A percentile compares a stretch with the other conserved stretches of the same genome.
These are phyloP conservation scores for Cerastis rubricosa DNA, from an alignment of 2,888 invertebrate species.

Conservation along the genomic window DNA sequence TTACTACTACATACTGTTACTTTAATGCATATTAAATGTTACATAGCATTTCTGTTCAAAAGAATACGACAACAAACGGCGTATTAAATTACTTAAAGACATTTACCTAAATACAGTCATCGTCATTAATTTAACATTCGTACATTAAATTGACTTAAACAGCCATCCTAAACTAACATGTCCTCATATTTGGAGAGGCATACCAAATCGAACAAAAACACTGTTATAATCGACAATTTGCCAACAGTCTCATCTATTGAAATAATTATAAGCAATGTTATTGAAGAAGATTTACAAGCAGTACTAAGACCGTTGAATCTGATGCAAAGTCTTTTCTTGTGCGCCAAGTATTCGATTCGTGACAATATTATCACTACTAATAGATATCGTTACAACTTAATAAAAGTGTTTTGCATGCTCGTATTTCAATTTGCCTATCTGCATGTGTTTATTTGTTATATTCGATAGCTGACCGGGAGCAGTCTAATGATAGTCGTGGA, in stretches of 20 bases:
- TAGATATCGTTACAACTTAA: slow-evolving; percentile 5
- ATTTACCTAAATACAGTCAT: background rate
- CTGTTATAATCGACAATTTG: background rate
- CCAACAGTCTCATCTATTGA: no score
- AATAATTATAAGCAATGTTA: background rate
- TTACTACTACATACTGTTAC: background rate
- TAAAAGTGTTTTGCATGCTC: slow-evolving; percentile 8
- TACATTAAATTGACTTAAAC: background rate
- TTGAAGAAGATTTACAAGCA: background rate
- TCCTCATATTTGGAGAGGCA: background rate
- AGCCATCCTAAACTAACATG: background rate
- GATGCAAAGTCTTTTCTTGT: slow-evolving; percentile 32
- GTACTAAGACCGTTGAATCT: slow-evolving; percentile 22
- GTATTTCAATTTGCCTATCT: background rate
- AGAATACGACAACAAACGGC: background rate
- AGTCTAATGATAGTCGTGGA: no score
- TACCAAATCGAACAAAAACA: background rate
- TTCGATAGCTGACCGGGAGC: no score
- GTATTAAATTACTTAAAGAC: background rate
- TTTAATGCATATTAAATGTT: background rate
- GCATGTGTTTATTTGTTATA: no score
- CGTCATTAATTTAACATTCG: background rate
- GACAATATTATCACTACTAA: slow-evolving; percentile 23
- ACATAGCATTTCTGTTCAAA: background rate
- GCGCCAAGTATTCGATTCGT: slow-evolving; percentile 25